phyloP scores from a whole-genome alignment of 2,113 vertebrate species.

The Python bivittatus region DNA sequence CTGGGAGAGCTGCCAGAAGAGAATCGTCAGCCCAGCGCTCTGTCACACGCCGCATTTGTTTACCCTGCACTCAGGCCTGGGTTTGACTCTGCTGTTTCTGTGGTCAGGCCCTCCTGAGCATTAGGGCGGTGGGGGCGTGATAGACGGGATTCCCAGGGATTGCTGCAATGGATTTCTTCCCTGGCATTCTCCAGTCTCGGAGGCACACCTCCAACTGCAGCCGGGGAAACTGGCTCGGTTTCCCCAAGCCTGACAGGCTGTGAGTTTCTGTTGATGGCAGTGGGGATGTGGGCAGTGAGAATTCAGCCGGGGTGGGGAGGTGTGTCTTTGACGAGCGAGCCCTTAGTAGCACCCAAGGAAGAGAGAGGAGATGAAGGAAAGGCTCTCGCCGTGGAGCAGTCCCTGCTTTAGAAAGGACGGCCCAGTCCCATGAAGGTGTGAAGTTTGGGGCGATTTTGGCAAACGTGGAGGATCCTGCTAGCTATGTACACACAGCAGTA shows the following conservation, averaged over 20 bases:
- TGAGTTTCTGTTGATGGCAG: constrained; percentile 47
- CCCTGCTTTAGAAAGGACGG: not conserved
- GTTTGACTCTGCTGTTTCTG: constrained; percentile 48
- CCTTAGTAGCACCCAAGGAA: constrained; percentile 10
- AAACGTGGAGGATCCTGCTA: too few relatives aligned
- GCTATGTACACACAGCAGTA: constrained; percentile 52
- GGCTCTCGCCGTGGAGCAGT: not conserved
- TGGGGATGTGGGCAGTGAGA: constrained; percentile 13
- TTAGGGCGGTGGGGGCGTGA: not conserved
- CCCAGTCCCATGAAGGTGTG: constrained; percentile 55
- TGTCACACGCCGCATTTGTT: constrained; percentile 60
- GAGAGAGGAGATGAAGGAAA: not conserved
- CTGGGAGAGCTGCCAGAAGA: constrained; percentile 60
- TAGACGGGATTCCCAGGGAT: constrained; percentile 43
- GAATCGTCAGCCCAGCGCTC: constrained; percentile 24
- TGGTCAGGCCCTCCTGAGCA: constrained; percentile 41
- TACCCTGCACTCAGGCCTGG: constrained; percentile 39
- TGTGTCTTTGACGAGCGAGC: not conserved
- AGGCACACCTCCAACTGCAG: constrained; percentile 42
- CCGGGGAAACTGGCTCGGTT: constrained; percentile 32
- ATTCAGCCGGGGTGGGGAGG: not conserved
- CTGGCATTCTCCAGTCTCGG: not conserved
- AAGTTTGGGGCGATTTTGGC: constrained; percentile 66
- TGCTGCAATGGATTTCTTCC: constrained; percentile 20
- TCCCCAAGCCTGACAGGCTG: constrained; percentile 30